A percentile compares a stretch with the other conserved stretches of the same genome.
These are phyloP conservation scores for Halictus quadricinctus DNA, from an alignment of 2,888 invertebrate species.

Conservation along the genomic window DNA sequence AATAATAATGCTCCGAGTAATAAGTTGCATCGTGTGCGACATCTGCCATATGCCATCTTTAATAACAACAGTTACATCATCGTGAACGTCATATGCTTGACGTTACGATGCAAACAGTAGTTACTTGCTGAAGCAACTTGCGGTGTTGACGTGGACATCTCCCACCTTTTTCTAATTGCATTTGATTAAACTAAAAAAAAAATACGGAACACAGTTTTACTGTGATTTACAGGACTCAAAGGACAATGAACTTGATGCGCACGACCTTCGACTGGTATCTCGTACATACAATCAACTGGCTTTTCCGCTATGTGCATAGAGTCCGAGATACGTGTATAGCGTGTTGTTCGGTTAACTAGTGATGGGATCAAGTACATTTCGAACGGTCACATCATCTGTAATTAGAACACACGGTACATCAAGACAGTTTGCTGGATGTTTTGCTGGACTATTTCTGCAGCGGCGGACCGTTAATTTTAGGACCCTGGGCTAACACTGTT, in stretches of 20 bases:
- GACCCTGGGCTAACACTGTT: too few species aligned
- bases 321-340: slow-evolving; percentile 21
- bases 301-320: slow-evolving; percentile 49
- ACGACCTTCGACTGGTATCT: slow-evolving; percentile 68
- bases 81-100: not conserved
- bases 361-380: not conserved
- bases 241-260: slow-evolving; percentile 68
- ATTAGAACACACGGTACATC: not conserved
- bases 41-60: not conserved
- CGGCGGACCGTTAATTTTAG: too few species aligned
- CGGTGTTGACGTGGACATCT: not conserved
- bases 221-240: slow-evolving; percentile 27
- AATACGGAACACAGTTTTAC: not conserved
- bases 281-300: slow-evolving; percentile 64
- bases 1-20: not conserved
- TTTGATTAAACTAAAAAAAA: not conserved
- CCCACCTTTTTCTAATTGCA: not conserved
- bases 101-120: not conserved
- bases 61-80: not conserved
- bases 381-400: not conserved
- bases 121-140: not conserved
- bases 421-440: not conserved
- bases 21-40: not conserved
- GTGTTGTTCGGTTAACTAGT: slow-evolving; percentile 13
- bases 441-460: not conserved